Conservation (phyloP, 2,797 vertebrate genomes). For the Parauchenoglanis ngamensis region DNA sequence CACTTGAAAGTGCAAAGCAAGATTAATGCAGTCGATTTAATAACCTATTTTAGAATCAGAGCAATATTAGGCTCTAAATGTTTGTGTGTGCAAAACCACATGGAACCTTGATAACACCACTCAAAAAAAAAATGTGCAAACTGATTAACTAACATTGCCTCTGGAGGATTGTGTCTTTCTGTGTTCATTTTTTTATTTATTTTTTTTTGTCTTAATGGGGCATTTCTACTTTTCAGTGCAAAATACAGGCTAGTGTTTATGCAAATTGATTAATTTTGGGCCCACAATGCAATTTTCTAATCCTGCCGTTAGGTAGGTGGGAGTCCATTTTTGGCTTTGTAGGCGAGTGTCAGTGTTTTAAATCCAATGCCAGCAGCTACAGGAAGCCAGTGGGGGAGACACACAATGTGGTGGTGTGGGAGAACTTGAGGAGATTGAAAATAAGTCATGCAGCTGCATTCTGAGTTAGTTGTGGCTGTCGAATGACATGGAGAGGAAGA, state of each 20-base stretch:
- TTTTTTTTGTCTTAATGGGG: neutral
- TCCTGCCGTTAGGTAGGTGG: constrained; percentile 9
- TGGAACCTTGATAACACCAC: neutral
- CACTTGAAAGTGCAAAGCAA: constrained; percentile 48
- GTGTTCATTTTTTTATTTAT: no score
- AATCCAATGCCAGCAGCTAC: neutral
- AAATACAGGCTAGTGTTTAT: neutral
- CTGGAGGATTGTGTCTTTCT: neutral
- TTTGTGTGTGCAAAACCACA: neutral
- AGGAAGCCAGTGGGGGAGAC: neutral
- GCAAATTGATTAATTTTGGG: constrained; percentile 12
- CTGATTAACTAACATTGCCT: neutral
- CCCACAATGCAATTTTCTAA: neutral
- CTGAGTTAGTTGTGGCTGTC: neutral
- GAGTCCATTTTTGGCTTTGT: constrained; percentile 9
- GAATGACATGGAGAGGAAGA: neutral
- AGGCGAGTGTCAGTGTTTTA: neutral
- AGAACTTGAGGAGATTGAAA: neutral
- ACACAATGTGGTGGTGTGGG: neutral
- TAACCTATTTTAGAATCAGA: neutral
- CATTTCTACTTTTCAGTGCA: neutral
- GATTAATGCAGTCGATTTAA: constrained; percentile 19
- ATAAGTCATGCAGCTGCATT: neutral
- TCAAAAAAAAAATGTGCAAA: neutral
- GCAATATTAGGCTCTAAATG: neutral